These are phyloP conservation scores for Nomada fucata DNA, from an alignment of 2,888 invertebrate genomes.

Conservation along the genomic window DNA sequence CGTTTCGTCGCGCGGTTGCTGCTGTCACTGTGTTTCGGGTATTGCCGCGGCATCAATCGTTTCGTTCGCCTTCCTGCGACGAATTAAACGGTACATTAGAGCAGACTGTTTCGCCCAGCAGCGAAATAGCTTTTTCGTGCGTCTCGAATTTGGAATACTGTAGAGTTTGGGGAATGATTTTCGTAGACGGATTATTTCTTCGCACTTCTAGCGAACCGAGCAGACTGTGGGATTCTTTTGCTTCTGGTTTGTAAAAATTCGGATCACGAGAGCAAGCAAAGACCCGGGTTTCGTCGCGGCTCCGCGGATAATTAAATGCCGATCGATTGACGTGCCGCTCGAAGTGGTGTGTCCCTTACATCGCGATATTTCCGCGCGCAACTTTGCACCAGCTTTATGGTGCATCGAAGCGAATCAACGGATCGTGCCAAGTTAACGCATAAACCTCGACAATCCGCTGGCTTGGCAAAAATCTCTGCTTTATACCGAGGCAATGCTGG, in stretches of 20 bases:
- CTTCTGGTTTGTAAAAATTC: not conserved
- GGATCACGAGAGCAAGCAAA: not conserved
- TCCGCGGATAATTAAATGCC: not conserved
- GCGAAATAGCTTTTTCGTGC: conserved; percentile 2
- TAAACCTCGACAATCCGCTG: conserved; percentile 34
- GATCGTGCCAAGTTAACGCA: conserved; percentile 23
- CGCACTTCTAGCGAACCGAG: not conserved
- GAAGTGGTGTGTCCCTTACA: not conserved
- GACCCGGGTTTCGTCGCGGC: not conserved
- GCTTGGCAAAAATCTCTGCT: conserved; percentile 62
- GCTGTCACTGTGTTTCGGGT: conserved; percentile 48
- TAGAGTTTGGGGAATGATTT: conserved; percentile 10
- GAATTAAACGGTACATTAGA: conserved; percentile 38
- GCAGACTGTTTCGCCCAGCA: conserved; percentile 5
- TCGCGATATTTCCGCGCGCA: not conserved
- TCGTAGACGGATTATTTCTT: not conserved
- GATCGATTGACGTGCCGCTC: not conserved
- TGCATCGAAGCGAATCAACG: conserved; percentile 17
- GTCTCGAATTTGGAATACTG: not conserved
- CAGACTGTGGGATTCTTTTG: too few relatives aligned
- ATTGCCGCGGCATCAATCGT: conserved; percentile 15
- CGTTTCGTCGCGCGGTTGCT: conserved; percentile 16
- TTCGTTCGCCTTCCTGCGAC: conserved; percentile 15
- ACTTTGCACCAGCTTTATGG: not conserved
- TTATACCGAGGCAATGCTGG: conserved; percentile 29